Conservation (phyloP, 2,113 vertebrate species). For the Notechis scutatus region DNA sequence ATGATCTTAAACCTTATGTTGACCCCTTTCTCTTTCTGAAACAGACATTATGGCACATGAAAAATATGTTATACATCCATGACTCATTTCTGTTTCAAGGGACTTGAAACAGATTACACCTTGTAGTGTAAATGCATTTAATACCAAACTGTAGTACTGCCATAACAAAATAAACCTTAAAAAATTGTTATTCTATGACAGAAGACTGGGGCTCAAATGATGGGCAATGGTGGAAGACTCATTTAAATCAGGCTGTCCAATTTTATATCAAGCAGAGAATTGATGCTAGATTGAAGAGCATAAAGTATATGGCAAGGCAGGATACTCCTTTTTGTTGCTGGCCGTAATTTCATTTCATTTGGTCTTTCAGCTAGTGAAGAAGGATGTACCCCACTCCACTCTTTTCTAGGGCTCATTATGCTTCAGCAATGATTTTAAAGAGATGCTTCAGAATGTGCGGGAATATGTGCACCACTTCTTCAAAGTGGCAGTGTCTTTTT, state of each 20-base stretch:
- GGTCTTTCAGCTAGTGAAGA: background rate
- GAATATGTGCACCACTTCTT: background rate
- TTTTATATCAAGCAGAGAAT: background rate
- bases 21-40: constrained; percentile 33
- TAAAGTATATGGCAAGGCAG: background rate
- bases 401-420: background rate
- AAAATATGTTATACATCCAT: constrained; percentile 38
- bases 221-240: background rate
- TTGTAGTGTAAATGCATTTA: background rate
- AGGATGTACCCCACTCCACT: background rate
- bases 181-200: background rate
- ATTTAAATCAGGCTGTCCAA: background rate
- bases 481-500: background rate
- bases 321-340: background rate
- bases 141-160: background rate
- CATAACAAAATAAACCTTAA: fast-evolving
- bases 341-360: background rate
- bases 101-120: background rate
- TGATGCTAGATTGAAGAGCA: background rate
- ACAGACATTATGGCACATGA: constrained; percentile 52
- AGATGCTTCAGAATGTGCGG: background rate
- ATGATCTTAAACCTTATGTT: constrained; percentile 51
- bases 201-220: background rate
- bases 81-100: constrained; percentile 16
- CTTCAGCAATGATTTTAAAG: background rate